Conservation (phyloP, 2,113 vertebrate species). For the Charina bottae region DNA sequence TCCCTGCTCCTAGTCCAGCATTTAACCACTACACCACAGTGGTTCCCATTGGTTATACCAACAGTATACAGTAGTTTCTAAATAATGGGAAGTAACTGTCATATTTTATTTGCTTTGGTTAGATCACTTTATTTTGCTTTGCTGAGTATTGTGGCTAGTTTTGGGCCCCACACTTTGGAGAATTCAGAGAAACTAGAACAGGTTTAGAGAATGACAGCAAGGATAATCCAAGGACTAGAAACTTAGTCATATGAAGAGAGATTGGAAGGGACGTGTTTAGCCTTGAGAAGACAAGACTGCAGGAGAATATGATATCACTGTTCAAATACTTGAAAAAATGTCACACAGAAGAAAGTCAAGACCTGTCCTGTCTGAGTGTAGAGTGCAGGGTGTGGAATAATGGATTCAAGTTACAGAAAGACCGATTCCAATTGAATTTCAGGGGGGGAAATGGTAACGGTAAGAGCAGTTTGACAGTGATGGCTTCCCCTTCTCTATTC, state of each 20-base stretch:
- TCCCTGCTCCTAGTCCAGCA: background rate
- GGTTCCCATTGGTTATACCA: background rate
- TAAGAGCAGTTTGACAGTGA: background rate
- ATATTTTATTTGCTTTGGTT: background rate
- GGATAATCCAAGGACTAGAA: background rate
- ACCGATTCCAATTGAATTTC: background rate
- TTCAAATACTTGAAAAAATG: background rate
- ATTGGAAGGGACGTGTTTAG: background rate
- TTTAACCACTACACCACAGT: background rate
- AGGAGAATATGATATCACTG: background rate
- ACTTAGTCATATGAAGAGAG: background rate
- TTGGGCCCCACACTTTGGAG: background rate
- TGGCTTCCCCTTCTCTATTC: background rate
- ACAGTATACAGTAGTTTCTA: background rate
- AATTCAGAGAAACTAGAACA: background rate
- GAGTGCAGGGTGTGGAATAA: background rate
- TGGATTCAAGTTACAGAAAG: background rate
- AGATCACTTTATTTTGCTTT: background rate
- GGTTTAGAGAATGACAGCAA: background rate
- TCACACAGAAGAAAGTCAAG: background rate
- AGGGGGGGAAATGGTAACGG: background rate
- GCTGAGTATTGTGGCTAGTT: background rate
- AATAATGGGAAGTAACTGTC: background rate
- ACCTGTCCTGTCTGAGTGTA: background rate
- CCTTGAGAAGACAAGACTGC: background rate